A percentile compares a stretch with the other conserved stretches of the same genome.
phyloP scores from a whole-genome alignment of 2,888 invertebrate species.

The Cryptophagus acutangulus region DNA sequence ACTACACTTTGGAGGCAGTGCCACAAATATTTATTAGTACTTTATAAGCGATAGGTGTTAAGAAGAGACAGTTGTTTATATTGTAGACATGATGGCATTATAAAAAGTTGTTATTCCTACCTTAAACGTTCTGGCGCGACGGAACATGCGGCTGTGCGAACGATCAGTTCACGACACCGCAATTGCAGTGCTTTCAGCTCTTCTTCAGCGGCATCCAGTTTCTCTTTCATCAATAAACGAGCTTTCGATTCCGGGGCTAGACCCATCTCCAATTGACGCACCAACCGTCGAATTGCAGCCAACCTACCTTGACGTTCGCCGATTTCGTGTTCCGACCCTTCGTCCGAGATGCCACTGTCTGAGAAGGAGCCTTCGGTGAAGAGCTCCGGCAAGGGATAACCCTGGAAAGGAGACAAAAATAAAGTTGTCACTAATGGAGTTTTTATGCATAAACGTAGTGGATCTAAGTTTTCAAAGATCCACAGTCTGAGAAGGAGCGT shows the following conservation, averaged over 20 bases:
- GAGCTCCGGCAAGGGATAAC: conserved; percentile 45
- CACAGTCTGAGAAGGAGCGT: conserved; percentile 71
- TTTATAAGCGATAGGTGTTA: conserved; percentile 34
- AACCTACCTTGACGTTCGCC: conserved; percentile 64
- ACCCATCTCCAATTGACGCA: conserved; percentile 62
- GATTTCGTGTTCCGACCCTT: conserved; percentile 62
- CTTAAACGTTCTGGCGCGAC: conserved; percentile 24
- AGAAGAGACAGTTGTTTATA: conserved; percentile 25
- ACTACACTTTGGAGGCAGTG: conserved; percentile 27
- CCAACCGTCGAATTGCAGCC: conserved; percentile 62
- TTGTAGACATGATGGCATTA: conserved; percentile 6
- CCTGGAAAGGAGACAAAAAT: conserved; percentile 36
- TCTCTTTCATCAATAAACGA: conserved; percentile 61
- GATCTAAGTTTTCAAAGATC: no score
- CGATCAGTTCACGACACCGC: conserved; percentile 62
- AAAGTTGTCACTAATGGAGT: background rate
- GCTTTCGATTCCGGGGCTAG: conserved; percentile 64
- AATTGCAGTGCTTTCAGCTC: conserved; percentile 66
- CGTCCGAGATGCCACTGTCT: conserved; percentile 75
- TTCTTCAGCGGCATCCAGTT: conserved; percentile 66
- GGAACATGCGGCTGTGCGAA: conserved; percentile 53
- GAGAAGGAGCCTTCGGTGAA: conserved; percentile 60
- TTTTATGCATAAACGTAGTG: no score
- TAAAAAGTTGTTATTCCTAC: conserved; percentile 18
- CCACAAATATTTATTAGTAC: conserved; percentile 33